Evolutionary conservation across 2,888 invertebrate genomes (phyloP).

Genomic region (Phengaris arion): DNA sequence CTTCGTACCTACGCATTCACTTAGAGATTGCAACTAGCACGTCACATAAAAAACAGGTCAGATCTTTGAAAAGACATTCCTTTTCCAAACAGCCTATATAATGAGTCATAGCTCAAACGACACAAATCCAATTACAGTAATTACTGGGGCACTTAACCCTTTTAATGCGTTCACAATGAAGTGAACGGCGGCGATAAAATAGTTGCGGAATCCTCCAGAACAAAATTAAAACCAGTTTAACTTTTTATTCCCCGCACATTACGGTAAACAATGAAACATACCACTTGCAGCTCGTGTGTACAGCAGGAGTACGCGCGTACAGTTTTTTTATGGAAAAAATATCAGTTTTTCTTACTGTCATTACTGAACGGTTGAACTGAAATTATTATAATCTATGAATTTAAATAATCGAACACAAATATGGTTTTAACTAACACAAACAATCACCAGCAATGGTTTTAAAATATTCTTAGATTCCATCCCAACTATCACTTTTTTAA

Average conservation of each 20-base stretch:
- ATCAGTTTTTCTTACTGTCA: neutral
- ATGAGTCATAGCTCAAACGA: constrained; percentile 13
- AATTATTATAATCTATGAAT: too few species aligned
- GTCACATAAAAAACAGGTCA: constrained; percentile 5
- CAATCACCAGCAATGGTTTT: too few species aligned
- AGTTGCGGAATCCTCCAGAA: constrained; percentile 17
- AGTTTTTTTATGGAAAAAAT: neutral
- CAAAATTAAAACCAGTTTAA: constrained; percentile 29
- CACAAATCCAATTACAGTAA: constrained; percentile 26
- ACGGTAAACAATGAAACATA: constrained; percentile 28
- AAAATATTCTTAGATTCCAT: too few species aligned
- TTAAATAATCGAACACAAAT: too few species aligned
- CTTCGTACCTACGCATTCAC: neutral
- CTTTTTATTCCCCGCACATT: constrained; percentile 29
- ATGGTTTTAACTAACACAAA: too few species aligned
- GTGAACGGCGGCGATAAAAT: constrained; percentile 6
- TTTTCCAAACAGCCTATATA: neutral
- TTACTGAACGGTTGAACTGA: neutral
- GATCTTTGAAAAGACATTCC: neutral
- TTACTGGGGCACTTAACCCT: constrained; percentile 21
- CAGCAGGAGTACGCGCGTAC: neutral
- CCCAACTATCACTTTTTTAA: too few species aligned
- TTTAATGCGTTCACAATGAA: constrained; percentile 17
- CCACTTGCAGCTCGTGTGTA: constrained; percentile 4
- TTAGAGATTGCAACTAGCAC: neutral